These are phyloP conservation scores for Aspidoscelis tigris DNA, from an alignment of 2,113 vertebrate genomes.

Conservation along the genomic window DNA sequence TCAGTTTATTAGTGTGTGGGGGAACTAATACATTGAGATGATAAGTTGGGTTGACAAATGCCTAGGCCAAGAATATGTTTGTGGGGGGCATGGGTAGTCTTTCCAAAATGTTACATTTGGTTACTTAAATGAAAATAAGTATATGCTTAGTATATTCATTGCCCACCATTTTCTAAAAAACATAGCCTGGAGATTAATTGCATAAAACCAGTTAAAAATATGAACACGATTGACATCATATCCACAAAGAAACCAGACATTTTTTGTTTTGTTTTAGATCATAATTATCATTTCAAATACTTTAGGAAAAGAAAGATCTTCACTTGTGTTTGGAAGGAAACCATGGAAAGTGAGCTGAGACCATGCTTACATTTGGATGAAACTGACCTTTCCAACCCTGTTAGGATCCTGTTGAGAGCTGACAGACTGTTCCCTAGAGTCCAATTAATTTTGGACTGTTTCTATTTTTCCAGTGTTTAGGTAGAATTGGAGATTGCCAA, in stretches of 20 bases:
- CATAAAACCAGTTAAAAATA: background rate
- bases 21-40: too few relatives aligned
- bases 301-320: background rate
- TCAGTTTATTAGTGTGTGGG: background rate
- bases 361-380: background rate
- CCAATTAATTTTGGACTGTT: background rate
- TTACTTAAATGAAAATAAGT: background rate
- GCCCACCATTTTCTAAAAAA: background rate
- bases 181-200: background rate
- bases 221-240: background rate
- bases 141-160: background rate
- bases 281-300: background rate
- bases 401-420: background rate
- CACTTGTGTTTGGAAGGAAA: background rate
- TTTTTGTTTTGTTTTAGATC: too few relatives aligned
- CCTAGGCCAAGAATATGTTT: background rate
- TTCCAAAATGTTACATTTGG: background rate
- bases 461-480: background rate
- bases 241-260: too few relatives aligned
- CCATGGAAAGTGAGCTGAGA: background rate
- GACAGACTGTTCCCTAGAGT: background rate
- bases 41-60: too few relatives aligned
- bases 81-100: background rate
- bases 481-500: background rate
- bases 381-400: background rate